These are phyloP conservation scores for Microplitis manilae DNA, from an alignment of 2,888 invertebrate species.

Conservation along the genomic window DNA sequence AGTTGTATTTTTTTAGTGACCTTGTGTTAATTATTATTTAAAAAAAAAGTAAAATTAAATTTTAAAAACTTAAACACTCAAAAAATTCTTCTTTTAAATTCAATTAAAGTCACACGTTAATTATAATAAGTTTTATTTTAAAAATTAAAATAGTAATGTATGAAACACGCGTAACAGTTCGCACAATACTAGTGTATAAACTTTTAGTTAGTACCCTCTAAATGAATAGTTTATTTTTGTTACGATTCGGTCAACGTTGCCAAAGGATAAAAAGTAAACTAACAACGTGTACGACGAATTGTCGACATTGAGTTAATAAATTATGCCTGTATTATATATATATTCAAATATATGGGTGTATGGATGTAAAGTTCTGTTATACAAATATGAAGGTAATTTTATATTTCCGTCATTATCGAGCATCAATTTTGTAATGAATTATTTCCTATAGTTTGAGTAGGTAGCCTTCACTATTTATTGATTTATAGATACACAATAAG, in stretches of 20 bases:
- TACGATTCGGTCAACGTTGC: constrained; percentile 17
- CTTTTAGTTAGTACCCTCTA: constrained; percentile 12
- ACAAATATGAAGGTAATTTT: neutral
- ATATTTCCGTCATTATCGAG: neutral
- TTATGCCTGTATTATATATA: neutral
- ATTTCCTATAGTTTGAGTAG: neutral
- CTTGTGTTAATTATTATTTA: neutral
- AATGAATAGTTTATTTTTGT: constrained; percentile 25
- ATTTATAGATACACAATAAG: neutral
- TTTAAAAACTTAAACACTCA: neutral
- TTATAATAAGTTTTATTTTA: too few relatives aligned
- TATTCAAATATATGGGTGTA: neutral
- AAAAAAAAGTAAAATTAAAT: neutral
- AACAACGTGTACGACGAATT: neutral
- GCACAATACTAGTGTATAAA: constrained; percentile 18
- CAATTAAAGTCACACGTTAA: too few relatives aligned
- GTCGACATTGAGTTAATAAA: neutral
- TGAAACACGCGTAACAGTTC: neutral
- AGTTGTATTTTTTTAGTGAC: constrained; percentile 12
- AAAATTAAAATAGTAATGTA: neutral
- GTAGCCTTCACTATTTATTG: neutral
- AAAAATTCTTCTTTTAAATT: too few relatives aligned
- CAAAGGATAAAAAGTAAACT: constrained; percentile 9
- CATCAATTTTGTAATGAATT: neutral
- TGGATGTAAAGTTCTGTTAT: neutral